Conservation (phyloP, 1,140 invertebrate species). For the Mycetomoellerius zeteki region DNA sequence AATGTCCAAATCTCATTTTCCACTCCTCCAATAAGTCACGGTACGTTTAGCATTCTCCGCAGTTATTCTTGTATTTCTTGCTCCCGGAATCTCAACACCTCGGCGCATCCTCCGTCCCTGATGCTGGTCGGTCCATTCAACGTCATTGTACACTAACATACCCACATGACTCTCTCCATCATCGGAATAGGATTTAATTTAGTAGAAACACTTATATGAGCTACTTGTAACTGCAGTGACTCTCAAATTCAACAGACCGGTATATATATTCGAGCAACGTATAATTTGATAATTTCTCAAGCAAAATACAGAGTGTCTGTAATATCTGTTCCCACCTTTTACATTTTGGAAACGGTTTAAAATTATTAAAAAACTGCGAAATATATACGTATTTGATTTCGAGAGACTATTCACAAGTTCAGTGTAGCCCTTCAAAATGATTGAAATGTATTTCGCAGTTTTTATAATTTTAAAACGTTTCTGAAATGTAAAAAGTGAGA, state of each 20-base stretch:
- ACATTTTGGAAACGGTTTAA: no score
- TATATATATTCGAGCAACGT: background rate
- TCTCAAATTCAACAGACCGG: slow-evolving; percentile 52
- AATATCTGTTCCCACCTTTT: no score
- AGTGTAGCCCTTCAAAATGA: no score
- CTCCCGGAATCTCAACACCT: slow-evolving; percentile 70
- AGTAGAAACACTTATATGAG: slow-evolving; percentile 69
- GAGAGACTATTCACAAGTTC: no score
- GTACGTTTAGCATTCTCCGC: slow-evolving; percentile 77
- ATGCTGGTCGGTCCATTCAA: slow-evolving; percentile 62
- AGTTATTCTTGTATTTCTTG: slow-evolving; percentile 76
- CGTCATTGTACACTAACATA: slow-evolving; percentile 51
- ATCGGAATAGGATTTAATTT: slow-evolving; percentile 75
- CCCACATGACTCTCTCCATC: slow-evolving; percentile 62
- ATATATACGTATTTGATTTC: no score
- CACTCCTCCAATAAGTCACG: slow-evolving; percentile 78
- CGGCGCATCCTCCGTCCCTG: slow-evolving; percentile 56
- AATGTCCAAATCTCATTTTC: slow-evolving; percentile 72
- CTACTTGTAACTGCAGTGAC: slow-evolving; percentile 50
- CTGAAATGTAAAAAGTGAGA: no score
- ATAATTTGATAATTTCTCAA: background rate
- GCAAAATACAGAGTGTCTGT: background rate
- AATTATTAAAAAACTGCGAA: no score
- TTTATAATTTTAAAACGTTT: no score
- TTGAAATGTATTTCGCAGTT: no score